A percentile compares a stretch with the other conserved stretches of the same genome.
Evolutionary conservation across 2,113 vertebrate species (phyloP).

Genomic region (Mesoclemmys tuberculata): DNA sequence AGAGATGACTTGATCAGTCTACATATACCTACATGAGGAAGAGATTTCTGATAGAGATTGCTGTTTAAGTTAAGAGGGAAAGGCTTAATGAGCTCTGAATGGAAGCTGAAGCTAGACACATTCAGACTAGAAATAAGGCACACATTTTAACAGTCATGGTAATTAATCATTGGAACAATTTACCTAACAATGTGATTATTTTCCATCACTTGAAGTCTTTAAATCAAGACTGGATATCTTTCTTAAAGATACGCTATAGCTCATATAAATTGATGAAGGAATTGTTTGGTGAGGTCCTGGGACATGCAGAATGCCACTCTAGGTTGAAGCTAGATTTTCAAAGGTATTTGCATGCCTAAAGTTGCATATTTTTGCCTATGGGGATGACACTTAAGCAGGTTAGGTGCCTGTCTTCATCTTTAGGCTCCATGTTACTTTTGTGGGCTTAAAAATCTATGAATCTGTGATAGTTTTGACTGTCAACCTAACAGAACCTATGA

Average conservation of each 20-base stretch:
- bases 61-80: background rate
- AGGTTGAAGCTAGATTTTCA: background rate
- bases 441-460: background rate
- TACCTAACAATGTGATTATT: background rate
- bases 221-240: rapidly evolving
- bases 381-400: background rate
- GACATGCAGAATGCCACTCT: background rate
- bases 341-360: background rate
- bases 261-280: rapidly evolving
- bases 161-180: background rate
- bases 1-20: background rate
- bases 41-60: background rate
- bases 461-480: background rate
- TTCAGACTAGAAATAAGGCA: background rate
- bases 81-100: rapidly evolving
- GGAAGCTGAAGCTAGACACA: background rate
- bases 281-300: background rate
- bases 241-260: background rate
- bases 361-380: background rate
- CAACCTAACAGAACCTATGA: background rate
- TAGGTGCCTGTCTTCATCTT: background rate
- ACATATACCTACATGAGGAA: background rate
- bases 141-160: background rate
- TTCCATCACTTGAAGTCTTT: background rate
- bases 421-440: background rate